A percentile compares a stretch with the other conserved stretches of the same genome.
phyloP scores from a whole-genome alignment of 1,140 invertebrate genomes.

The Drosophila dunni region DNA sequence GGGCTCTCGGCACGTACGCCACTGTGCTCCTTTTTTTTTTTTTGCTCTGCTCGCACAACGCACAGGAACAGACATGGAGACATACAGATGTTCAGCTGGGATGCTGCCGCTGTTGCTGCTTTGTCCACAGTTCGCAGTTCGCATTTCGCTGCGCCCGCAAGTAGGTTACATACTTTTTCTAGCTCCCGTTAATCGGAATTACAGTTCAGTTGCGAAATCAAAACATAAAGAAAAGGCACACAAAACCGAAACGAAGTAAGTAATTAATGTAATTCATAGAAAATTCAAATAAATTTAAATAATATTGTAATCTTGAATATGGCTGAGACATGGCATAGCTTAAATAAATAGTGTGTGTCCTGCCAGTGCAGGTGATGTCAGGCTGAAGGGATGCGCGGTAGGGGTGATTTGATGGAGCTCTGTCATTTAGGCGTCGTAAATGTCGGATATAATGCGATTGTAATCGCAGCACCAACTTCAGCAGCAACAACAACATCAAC shows the following conservation, averaged over 20 bases:
- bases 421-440: slow-evolving; percentile 41
- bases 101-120: slow-evolving; percentile 59
- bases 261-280: slow-evolving; percentile 14
- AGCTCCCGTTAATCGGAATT: slow-evolving; percentile 21
- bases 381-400: not conserved
- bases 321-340: too few relatives aligned
- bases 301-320: too few relatives aligned
- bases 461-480: slow-evolving; percentile 31
- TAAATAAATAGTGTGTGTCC: not conserved
- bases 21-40: slow-evolving; percentile 25
- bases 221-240: not conserved
- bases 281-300: not conserved
- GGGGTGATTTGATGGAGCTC: slow-evolving; percentile 5
- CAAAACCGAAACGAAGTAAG: slow-evolving; percentile 5
- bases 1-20: slow-evolving; percentile 18
- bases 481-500: slow-evolving; percentile 16
- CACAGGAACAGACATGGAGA: slow-evolving; percentile 19
- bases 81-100: slow-evolving; percentile 27
- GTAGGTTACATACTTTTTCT: slow-evolving; percentile 75
- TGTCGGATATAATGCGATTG: slow-evolving; percentile 46
- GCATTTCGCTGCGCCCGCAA: slow-evolving; percentile 71
- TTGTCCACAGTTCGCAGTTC: slow-evolving; percentile 67
- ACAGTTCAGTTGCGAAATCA: slow-evolving; percentile 2
- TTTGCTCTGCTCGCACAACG: slow-evolving; percentile 18
- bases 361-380: slow-evolving; percentile 18